phyloP scores from a whole-genome alignment of 2,113 vertebrate species.

The Peromyscus maniculatus region DNA sequence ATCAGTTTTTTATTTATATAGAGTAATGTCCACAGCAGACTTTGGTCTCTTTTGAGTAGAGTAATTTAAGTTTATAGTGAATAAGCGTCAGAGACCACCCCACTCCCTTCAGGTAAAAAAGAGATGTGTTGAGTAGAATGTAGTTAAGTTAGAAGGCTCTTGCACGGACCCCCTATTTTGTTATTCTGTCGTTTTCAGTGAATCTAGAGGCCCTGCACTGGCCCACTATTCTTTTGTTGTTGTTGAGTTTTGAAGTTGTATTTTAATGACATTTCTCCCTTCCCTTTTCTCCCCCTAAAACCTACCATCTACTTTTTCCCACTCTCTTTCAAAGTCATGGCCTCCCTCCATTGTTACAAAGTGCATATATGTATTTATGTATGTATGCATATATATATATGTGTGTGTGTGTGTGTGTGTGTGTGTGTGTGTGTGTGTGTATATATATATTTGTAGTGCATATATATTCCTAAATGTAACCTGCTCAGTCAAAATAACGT shows the following conservation, averaged over 20 bases:
- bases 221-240: neutral
- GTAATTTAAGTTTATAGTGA: neutral
- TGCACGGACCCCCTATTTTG: neutral
- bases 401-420: too few species aligned
- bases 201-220: neutral
- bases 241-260: neutral
- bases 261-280: neutral
- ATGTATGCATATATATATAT: neutral
- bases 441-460: neutral
- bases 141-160: neutral
- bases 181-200: neutral
- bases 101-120: neutral
- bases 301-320: neutral
- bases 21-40: too few species aligned
- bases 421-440: too few species aligned
- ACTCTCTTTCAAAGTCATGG: neutral
- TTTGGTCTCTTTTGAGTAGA: constrained; percentile 17
- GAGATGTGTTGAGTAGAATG: neutral
- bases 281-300: neutral
- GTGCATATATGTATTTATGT: neutral
- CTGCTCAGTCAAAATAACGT: neutral
- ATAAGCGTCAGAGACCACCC: neutral
- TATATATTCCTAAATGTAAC: neutral
- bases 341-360: neutral
- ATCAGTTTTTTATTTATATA: too few species aligned